A percentile compares a stretch with the other conserved stretches of the same genome.
phyloP scores from a whole-genome alignment of 2,113 vertebrate species.

The Nothobranchius furzeri region DNA sequence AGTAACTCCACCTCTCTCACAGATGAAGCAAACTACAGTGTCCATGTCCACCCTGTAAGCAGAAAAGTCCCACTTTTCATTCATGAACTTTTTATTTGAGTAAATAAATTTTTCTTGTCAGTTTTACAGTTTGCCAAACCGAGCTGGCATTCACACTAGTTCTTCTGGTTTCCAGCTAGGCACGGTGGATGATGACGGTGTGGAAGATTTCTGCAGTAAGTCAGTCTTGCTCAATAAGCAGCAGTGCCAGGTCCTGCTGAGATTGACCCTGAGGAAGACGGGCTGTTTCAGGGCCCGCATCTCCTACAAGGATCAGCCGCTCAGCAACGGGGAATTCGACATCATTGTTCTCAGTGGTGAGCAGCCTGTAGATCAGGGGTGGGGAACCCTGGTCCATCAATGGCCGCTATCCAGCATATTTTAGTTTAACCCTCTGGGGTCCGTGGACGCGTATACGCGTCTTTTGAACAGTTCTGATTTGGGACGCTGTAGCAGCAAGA shows the following conservation, averaged over 20 bases:
- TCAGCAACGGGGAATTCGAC: constrained; percentile 97
- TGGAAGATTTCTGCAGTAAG: constrained; percentile 86
- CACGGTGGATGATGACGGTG: constrained; percentile 86
- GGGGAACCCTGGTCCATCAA: too few species aligned
- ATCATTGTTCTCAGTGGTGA: constrained; percentile 97
- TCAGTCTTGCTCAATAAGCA: constrained; percentile 88
- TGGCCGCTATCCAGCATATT: too few species aligned
- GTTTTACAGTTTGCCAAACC: neutral
- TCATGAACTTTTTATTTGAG: neutral
- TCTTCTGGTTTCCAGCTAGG: constrained; percentile 81
- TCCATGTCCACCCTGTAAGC: constrained; percentile 81
- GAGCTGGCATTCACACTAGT: constrained; percentile 12
- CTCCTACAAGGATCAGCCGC: constrained; percentile 92
- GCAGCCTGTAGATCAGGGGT: constrained; percentile 32
- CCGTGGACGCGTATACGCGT: too few species aligned
- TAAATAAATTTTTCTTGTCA: neutral
- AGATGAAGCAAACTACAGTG: constrained; percentile 90
- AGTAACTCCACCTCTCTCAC: constrained; percentile 89
- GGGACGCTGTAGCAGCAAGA: too few species aligned
- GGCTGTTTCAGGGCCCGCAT: constrained; percentile 94
- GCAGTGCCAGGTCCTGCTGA: constrained; percentile 89
- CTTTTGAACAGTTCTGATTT: too few species aligned
- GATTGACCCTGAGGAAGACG: constrained; percentile 86
- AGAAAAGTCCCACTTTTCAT: neutral
- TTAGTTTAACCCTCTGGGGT: too few species aligned